Evolutionary conservation across 2,797 vertebrate genomes (phyloP).

Genomic region (Pelodytes ibericus): DNA sequence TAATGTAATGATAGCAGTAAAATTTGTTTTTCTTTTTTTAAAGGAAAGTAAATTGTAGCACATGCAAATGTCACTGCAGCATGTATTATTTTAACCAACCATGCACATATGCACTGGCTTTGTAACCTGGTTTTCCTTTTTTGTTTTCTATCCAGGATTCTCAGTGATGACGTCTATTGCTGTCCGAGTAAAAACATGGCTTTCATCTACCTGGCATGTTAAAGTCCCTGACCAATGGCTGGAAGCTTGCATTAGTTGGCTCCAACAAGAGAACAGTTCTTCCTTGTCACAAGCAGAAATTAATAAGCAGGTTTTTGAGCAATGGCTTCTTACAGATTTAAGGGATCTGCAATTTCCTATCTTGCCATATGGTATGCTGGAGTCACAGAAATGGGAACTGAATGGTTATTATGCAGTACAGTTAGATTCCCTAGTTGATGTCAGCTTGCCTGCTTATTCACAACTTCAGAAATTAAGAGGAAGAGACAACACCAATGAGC

Average conservation of each 20-base stretch:
- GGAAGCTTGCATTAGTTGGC: conserved; percentile 91
- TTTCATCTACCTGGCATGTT: conserved; percentile 83
- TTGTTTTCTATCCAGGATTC: not conserved
- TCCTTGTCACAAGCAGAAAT: conserved; percentile 75
- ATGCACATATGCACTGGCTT: not conserved
- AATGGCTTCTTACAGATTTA: conserved; percentile 94
- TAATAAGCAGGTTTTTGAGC: conserved; percentile 90
- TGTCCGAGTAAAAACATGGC: conserved; percentile 81
- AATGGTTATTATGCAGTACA: conserved; percentile 87
- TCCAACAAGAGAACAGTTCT: conserved; percentile 79
- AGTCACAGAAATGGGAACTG: conserved; percentile 81
- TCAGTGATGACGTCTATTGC: conserved; percentile 72
- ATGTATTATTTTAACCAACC: not conserved
- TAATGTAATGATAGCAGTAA: too few species aligned
- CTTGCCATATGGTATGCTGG: conserved; percentile 81
- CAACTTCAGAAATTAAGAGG: conserved; percentile 88
- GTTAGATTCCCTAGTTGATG: conserved; percentile 89
- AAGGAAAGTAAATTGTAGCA: too few species aligned
- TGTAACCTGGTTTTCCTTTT: not conserved
- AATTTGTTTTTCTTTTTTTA: too few species aligned
- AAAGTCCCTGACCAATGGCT: conserved; percentile 88
- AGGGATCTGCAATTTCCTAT: conserved; percentile 84
- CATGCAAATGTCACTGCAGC: too few species aligned
- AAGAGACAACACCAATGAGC: conserved; percentile 83
- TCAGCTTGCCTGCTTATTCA: conserved; percentile 90